A percentile compares a stretch with the other conserved stretches of the same genome.
Evolutionary conservation across 2,888 invertebrate species (phyloP).

Genomic region (Hydrotaea diabolus): DNA sequence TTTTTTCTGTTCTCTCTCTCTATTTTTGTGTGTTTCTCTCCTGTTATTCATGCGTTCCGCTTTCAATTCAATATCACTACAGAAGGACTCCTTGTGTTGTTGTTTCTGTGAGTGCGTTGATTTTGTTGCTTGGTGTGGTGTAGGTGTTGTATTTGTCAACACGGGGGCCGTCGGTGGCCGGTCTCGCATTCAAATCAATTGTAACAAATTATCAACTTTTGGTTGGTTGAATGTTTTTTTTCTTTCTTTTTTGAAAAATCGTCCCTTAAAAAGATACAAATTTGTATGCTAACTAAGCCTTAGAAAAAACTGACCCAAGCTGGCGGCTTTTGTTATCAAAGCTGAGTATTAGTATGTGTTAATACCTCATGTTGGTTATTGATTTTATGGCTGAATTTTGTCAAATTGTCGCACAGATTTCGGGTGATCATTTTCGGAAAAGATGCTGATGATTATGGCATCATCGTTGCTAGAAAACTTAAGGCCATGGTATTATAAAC

Average conservation of each 20-base stretch:
- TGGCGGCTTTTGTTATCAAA: background rate
- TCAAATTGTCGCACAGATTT: slow-evolving; percentile 4
- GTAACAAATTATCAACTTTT: slow-evolving; percentile 65
- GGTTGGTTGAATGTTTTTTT: slow-evolving; percentile 12
- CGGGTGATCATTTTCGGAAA: background rate
- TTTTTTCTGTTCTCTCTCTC: slow-evolving; percentile 9
- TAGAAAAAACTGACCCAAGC: background rate
- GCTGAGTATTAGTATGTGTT: slow-evolving; percentile 26
- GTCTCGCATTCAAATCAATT: slow-evolving; percentile 53
- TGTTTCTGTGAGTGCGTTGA: slow-evolving; percentile 18
- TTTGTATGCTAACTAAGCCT: background rate
- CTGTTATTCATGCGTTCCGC: background rate
- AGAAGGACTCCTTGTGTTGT: slow-evolving; percentile 11
- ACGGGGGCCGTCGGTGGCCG: slow-evolving; percentile 42
- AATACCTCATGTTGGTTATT: background rate
- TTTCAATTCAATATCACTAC: slow-evolving; percentile 30
- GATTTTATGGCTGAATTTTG: background rate
- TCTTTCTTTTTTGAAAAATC: background rate
- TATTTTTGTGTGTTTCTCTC: slow-evolving; percentile 2
- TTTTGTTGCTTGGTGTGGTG: background rate
- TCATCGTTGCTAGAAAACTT: background rate
- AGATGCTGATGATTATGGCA: background rate
- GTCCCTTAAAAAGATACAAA: slow-evolving; percentile 3
- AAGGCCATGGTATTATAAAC: too few species aligned
- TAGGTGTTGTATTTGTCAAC: slow-evolving; percentile 68